phyloP scores from a whole-genome alignment of 1,140 invertebrate genomes.

The Nymphalis io region DNA sequence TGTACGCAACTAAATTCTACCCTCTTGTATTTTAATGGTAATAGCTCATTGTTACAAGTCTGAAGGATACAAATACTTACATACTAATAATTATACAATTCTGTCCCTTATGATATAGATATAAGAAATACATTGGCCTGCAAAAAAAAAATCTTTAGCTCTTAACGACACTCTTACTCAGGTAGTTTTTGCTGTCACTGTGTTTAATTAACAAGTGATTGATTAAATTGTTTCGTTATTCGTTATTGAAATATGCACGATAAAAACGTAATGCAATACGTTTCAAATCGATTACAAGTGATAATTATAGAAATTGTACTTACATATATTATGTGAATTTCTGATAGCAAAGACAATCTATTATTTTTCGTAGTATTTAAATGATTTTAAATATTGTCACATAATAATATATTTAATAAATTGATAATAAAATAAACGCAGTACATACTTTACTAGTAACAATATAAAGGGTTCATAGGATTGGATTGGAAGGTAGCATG shows the following conservation, averaged over 20 bases:
- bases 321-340: background rate
- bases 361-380: no score
- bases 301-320: background rate
- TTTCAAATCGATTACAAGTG: background rate
- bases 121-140: background rate
- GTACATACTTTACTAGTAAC: no score
- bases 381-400: no score
- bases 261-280: constrained; percentile 5
- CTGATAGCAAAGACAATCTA: no score
- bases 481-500: no score
- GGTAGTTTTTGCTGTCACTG: constrained; percentile 3
- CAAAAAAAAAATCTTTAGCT: background rate
- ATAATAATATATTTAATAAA: no score
- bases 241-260: background rate
- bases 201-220: background rate
- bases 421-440: no score
- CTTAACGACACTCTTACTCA: background rate
- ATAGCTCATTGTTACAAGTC: constrained; percentile 22
- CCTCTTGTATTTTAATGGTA: constrained; percentile 13
- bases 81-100: background rate
- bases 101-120: background rate
- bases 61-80: background rate
- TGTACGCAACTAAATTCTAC: constrained; percentile 24
- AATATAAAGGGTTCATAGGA: no score
- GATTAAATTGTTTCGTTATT: constrained; percentile 6